Evolutionary conservation across 2,888 invertebrate genomes (phyloP).

Genomic region (Drosophila rellima): DNA sequence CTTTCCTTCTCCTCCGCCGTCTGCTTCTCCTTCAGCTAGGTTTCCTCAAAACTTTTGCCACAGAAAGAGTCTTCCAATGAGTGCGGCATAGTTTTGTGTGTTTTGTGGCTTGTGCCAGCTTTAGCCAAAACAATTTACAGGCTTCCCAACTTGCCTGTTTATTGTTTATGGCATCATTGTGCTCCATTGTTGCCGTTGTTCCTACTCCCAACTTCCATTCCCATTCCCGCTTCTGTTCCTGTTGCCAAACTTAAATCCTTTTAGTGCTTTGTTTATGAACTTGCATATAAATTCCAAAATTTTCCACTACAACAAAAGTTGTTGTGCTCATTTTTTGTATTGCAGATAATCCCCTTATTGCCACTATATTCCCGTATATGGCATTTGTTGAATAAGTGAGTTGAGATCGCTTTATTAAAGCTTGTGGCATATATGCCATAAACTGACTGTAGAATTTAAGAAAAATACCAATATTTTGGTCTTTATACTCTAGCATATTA

Average conservation of each 20-base stretch:
- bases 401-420: constrained; percentile 54
- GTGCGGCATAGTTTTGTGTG: constrained; percentile 82
- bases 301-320: constrained; percentile 60
- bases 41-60: constrained; percentile 45
- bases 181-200: constrained; percentile 65
- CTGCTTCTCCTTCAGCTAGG: neutral
- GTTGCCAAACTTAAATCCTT: constrained; percentile 75
- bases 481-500: no score
- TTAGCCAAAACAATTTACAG: constrained; percentile 75
- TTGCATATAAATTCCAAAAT: constrained; percentile 76
- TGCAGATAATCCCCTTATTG: constrained; percentile 65
- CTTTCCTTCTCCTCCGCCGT: neutral
- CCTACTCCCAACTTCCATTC: neutral
- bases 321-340: constrained; percentile 24
- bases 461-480: no score
- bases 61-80: constrained; percentile 36
- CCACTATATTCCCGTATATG: constrained; percentile 30
- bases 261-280: constrained; percentile 81
- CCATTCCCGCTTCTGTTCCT: constrained; percentile 11
- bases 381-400: constrained; percentile 61
- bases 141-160: constrained; percentile 82
- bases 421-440: constrained; percentile 43
- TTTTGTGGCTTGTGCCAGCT: constrained; percentile 73
- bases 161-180: constrained; percentile 84
- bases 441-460: constrained; percentile 16